Base-by-base conservation (phyloP, 2,113 vertebrate species). In the Grantiella picta region DNA sequence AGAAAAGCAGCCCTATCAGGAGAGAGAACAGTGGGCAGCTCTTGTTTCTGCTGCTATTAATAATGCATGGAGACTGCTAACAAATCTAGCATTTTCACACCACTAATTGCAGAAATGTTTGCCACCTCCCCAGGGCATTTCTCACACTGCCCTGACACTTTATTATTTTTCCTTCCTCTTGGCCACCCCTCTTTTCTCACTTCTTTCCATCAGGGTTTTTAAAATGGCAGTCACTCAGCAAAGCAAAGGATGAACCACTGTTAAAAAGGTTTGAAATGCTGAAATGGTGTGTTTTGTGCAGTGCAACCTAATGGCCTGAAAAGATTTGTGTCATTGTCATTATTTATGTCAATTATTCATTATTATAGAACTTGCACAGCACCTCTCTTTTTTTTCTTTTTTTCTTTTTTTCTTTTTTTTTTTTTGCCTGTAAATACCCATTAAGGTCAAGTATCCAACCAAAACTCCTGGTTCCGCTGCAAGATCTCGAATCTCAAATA, bases 21-120 rank as follows among this genome's bases (percentile, higher is more conserved):
- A 86, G 78, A 5, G 23, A 85, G 29, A 94, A 47, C 93, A 87
- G 57, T 44, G 69, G 80, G 78, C 76, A 85, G 82, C 73, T 92
- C 82, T 54, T 71, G 20, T 59, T 85, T 84, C 92, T 84, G 71
- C 61, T 75, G 81, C 89, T 95, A 96, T 97, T 92, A 70, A 92
- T 57, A 82, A 91, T 76, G 54, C 35, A 88, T 78, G 60, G 42
- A 82, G 40, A 28, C 78, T 2, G 12, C 91, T 91, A 92, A 95
- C 85, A 92, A 93, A 97, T 84, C 91, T 96, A 76, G 80, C 71
- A 64, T 90, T 95, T 95, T 94, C 95, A 86, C 81, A 87, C 95
- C 27, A 17, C 83, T 97, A 95, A 96, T 96, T 95, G 94, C 90
- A 90, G 84, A 86, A 95, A 61, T 72, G 70, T 85, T 97, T 95